Base-by-base conservation (phyloP, 1,140 invertebrate genomes). In the Leguminivora glycinivorella region DNA sequence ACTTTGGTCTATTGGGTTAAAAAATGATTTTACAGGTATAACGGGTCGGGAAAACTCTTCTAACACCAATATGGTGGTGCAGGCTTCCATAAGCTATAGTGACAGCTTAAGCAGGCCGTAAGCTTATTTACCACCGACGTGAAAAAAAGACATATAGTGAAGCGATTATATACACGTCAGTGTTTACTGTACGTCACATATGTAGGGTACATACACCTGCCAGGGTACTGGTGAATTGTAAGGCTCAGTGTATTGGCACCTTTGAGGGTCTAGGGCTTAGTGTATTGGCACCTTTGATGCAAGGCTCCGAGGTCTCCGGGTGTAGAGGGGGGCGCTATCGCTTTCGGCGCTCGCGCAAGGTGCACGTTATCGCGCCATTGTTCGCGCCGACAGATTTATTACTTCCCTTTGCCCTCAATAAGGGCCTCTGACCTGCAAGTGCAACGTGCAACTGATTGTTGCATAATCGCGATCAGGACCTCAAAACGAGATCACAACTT, bases 321-420 rank as follows among this genome's bases (percentile, higher is more conserved):
- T 67, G 34, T 19, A n/a, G 67, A 14, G 25, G 29, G 73, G 66
- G 68, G 68, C 47, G 47, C 47, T 52, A 52, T 68, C 76, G 72
- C 77, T 84, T 82, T 83, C 82, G 81, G 73, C 78, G 82, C 81
- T 71, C 75, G 81, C 77, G 84, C 83, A 89, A 89, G 83, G 83
- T 91, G 87, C 79, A 83, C 83, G 79, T 86, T 89, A 91, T 89
- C 87, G 87, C 83, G 75, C 83, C 80, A 90, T 91, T 90, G 89
- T 90, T 89, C 83, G 77, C 83, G 78, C 77, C 86, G 86, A 88
- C 83, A 89, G 88, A 87, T 91, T 91, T 90, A 91, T 89, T 87
- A 85, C 87, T 91, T 91, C 89, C 89, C 85, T 83, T 91, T 89
- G 89, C 77, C 88, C 89, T 85, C 80, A 85, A 89, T 90, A 91